Base-by-base conservation (phyloP, 2,113 vertebrate species). In the Apodemus speciosus region DNA sequence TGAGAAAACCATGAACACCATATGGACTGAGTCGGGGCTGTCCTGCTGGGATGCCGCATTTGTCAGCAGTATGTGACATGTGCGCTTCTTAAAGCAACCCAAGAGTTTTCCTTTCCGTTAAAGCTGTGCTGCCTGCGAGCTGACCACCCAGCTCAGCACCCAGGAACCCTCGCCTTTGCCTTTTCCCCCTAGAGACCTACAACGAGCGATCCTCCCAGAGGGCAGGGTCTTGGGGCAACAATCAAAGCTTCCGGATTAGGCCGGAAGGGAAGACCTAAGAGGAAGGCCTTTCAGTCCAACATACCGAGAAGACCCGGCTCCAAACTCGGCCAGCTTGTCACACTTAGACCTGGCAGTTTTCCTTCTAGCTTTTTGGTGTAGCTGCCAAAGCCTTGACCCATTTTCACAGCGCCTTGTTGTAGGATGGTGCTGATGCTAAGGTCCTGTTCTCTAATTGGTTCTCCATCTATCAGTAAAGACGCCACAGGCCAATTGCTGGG, bases 1-100 rank as follows among this genome's bases (percentile, higher is more conserved):
- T 84, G 76, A 92, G 90, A 95, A 85, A 88, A 23, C 1, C n/a
- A 51, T 46, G 53, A 86, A 79, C 46, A 92, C 88, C 93, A 89
- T 87, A 93, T 84, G 88, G 72, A 60, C 53, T 79, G 80, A 88
- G 56, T 79, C 81, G 53, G 53, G 90, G 60, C 72, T 72, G 64
- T 2, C 81, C 80, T 88, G n/a, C 80, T 79, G 71, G 43, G 81
- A 93, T 23, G 49, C 0, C 53, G 1, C 32, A 49, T 76, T 92
- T 80, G 88, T 30, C 40, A 88, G 38, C 66, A 95, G 51, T 40
- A 95, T 1, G 23, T 43, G 68, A 64, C 94, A 73, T 77, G 35
- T 14, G n/a, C 71, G 75, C 81, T 86, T 79, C 85, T 92, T 62
- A 60, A 9, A n/a, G 83, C 56, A 83, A 85, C 13, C 18, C n/a